Base-by-base conservation (phyloP, 2,113 vertebrate species). In the Alligator mississippiensis region DNA sequence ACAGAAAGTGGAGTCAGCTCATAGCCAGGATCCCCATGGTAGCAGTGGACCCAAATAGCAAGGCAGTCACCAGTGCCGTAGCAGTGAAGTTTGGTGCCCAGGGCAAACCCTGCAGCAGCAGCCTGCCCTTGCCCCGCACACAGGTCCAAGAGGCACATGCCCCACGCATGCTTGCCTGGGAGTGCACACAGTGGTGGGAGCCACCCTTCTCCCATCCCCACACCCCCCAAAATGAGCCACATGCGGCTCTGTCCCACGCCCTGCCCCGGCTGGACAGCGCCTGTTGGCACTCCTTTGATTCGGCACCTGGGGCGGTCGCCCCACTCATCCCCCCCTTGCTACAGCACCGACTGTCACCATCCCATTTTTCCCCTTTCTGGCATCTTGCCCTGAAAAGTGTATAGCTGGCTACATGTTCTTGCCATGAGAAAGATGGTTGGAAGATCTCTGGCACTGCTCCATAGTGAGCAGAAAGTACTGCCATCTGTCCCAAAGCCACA, bases 381-480 rank as follows among this genome's bases (percentile, higher is more conserved):
- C 77, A 77, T 15, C 17, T 82, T 92, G 94, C 74, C 70, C 93
- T 75, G 82, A 93, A 94, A 84, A 93, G 90, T n/a, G 15, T 93
- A 95, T 92, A 93, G 94, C 90, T 83, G 91, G 91, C 90, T 91
- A 90, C 77, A 55, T 61, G 28, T 61, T 83, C 66, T 66, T 96
- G 86, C 89, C 0, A 3, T 93, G 93, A 90, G 87, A 91, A 91
- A 77, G 86, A 80, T 75, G 57, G 28, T 90, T 94, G 75, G 82
- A 90, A 96, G 86, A 93, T 93, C 17, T 22, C 58, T 96, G 96
- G 84, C 77, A 85, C 58, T 93, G 70, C 47, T 93, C 30, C 30
- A 75, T 70, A 92, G 34, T 80, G 87, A 93, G 91, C 79, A 60
- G 94, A 94, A 94, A 87, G 84, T 77, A 89, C 87, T 92, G 61